A percentile compares a stretch with the other conserved stretches of the same genome.
Evolutionary conservation across 1,140 invertebrate genomes (phyloP).

Genomic region (Zaprionus ornatus): DNA sequence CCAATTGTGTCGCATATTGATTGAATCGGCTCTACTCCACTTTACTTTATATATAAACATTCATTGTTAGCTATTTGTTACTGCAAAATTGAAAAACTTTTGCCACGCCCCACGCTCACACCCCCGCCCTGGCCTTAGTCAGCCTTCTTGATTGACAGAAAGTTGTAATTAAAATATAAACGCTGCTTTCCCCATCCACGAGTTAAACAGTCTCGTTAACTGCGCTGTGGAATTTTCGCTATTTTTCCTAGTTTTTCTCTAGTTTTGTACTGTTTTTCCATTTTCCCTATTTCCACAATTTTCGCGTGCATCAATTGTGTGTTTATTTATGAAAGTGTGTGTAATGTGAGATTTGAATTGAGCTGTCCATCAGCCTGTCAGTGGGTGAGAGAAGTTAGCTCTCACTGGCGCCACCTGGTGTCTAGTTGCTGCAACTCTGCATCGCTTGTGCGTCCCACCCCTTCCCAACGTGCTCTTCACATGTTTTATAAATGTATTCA

Average conservation of each 20-base stretch:
- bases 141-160: constrained; percentile 37
- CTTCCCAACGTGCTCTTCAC: constrained; percentile 7
- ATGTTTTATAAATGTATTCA: constrained; percentile 31
- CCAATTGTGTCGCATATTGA: constrained; percentile 77
- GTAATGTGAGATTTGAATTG: constrained; percentile 42
- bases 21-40: constrained; percentile 57
- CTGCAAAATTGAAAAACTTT: constrained; percentile 80
- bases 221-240: not conserved
- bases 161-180: constrained; percentile 76
- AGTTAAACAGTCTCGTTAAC: not conserved
- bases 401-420: constrained; percentile 6
- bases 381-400: constrained; percentile 24
- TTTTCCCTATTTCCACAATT: constrained; percentile 24
- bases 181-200: constrained; percentile 2
- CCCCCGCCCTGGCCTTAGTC: too few relatives aligned
- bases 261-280: constrained; percentile 6
- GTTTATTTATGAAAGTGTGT: constrained; percentile 64
- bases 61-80: constrained; percentile 78
- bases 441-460: not conserved
- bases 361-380: constrained; percentile 41
- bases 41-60: constrained; percentile 54
- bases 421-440: not conserved
- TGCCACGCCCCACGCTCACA: not conserved
- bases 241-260: not conserved
- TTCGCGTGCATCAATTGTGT: constrained; percentile 49